Conservation (phyloP, 2,888 invertebrate species). For the Keiferia lycopersicella region DNA sequence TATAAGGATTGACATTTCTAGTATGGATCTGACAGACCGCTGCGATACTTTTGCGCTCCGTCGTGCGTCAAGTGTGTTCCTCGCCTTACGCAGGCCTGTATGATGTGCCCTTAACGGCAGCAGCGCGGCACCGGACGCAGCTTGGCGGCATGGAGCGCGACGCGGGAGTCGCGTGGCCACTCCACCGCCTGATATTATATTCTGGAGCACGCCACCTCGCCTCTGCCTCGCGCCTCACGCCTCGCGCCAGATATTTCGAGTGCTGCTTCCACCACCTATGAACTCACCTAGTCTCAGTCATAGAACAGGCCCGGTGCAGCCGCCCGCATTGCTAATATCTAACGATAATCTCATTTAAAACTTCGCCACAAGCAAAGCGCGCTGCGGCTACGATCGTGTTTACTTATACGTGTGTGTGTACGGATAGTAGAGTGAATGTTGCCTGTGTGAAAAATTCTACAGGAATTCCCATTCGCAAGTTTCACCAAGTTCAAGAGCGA, state of each 20-base stretch:
- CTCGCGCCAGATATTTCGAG: conserved; percentile 80
- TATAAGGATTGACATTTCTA: too few relatives aligned
- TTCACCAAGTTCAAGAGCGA: conserved; percentile 32
- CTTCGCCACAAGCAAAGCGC: conserved; percentile 27
- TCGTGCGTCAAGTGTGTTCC: too few relatives aligned
- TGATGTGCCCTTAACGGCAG: too few relatives aligned
- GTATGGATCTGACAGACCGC: too few relatives aligned
- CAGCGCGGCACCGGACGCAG: too few relatives aligned
- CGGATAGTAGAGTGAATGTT: conserved; percentile 27
- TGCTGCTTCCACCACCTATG: conserved; percentile 77
- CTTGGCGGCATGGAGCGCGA: conserved; percentile 38
- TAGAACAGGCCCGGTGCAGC: conserved; percentile 68
- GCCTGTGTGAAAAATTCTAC: conserved; percentile 22
- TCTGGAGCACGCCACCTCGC: conserved; percentile 79
- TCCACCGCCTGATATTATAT: conserved; percentile 78
- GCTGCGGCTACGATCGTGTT: conserved; percentile 24
- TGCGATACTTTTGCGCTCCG: too few relatives aligned
- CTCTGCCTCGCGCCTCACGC: conserved; percentile 41
- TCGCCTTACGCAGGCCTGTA: too few relatives aligned
- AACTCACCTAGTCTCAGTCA: conserved; percentile 76
- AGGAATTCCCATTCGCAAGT: conserved; percentile 22
- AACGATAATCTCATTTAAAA: conserved; percentile 13
- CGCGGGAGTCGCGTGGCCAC: conserved; percentile 62
- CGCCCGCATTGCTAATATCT: conserved; percentile 63
- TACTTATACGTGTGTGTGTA: conserved; percentile 13